Base-by-base conservation (phyloP, 2,797 vertebrate species). In the Molossus alvarezi region DNA sequence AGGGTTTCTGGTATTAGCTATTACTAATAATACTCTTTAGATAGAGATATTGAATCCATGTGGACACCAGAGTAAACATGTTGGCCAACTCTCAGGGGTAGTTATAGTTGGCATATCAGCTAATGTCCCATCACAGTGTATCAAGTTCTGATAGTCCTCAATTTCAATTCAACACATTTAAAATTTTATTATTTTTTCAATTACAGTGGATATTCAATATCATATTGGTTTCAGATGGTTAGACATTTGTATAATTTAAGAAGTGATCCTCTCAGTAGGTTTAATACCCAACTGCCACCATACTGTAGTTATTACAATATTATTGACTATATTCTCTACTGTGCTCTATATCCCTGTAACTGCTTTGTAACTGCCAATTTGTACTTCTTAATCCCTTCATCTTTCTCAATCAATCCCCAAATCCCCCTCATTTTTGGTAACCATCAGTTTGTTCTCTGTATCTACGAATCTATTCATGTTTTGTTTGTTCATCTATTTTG, bases 91-190 rank as follows among this genome's bases (percentile, higher is more conserved):
- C 20, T 48, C 13, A 4, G 11, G 62, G 58, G 53, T 57, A 12
- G 51, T 45, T 3, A 20, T 12, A 21, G 9, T 92, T 67, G 64
- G 37, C 27, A 1, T 67, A 33, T 65, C 29, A 51, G 20, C 77
- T 75, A 23, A 20, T 37, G 64, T 55, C 17, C 37, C 45, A 3
- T 62, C 77, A 27, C 25, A 60, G 27, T 15, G 9, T 76, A 25
- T 53, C 29, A n/a, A 7, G 14, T 60, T 18, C 76, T 57, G 7
- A 45, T 29, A 51, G 73, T 77, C 55, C 41, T 4, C 48, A 73
- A 92, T n/a, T 65, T 85, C 73, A 92, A 23, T 48, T 69, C 41
- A 55, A 65, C 45, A 62, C 51, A 55, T 80, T 85, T n/a, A 79
- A 33, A 23, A 57, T 14, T 58, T 58, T 37, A 37, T 57, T 79